Evolutionary conservation across 2,113 vertebrate species (phyloP), one percentile per base, ranked within the genome.

Genomic region (Turdus rufiventris): DNA sequence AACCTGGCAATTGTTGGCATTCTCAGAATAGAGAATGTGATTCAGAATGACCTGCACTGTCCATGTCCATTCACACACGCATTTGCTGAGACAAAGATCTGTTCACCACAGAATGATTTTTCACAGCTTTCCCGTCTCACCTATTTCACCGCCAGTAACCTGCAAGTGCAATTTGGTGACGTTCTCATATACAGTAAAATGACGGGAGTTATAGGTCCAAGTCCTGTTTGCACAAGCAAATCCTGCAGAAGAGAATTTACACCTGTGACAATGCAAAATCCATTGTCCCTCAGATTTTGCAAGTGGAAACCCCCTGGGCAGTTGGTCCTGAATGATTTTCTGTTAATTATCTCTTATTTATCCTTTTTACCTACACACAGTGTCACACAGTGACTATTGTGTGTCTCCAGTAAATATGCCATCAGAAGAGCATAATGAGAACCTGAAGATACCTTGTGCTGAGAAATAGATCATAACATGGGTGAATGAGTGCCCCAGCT

Each of bases 171-270:
- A 43, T 79, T 73, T 66, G 67, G 34, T 85, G 87, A 70, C 2
- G 1, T 33, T 73, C 60, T 81, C 16, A 6, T 48, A 19, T 26
- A 45, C 5, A 83, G 15, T 1, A 3, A 82, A 82, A n/a, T 91
- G 60, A 89, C 3, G 1, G 60, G 47, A 70, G 9, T 79, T 87
- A 51, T 9, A 82, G 62, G n/a, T 75, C 25, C 50, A 65, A 92
- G 54, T 92, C 77, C 66, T 95, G 87, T 94, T 94, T 88, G 71
- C 54, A 79, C 54, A 97, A 76, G 77, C 29, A 85, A 88, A 93
- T 89, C 70, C 58, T 58, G 19, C 38, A 79, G 62, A 42, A 78
- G 80, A 87, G 15, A 54, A 45, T 68, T 87, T 73, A 14, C 42
- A 54, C 48, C 56, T 73, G 48, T 47, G 84, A 85, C 66, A 89